Conservation (phyloP, 2,888 invertebrate genomes). For the Drosophila niveifrons region DNA sequence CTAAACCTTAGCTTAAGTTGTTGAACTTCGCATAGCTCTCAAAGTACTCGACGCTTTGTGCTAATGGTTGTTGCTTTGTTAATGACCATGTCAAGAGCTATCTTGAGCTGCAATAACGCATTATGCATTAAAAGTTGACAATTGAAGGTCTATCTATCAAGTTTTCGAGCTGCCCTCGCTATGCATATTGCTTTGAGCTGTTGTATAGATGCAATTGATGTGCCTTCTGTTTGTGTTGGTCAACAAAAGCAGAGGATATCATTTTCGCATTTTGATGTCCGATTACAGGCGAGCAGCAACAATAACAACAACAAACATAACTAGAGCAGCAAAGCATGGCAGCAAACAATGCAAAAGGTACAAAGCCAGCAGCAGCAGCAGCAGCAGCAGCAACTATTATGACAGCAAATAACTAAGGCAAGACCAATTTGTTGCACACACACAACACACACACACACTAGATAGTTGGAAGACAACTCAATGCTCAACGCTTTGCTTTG, state of each 20-base stretch:
- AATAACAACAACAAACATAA: constrained; percentile 56
- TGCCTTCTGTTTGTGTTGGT: constrained; percentile 57
- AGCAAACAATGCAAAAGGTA: constrained; percentile 59
- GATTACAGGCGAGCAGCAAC: constrained; percentile 59
- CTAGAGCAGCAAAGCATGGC: constrained; percentile 74
- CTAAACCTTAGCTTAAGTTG: not conserved
- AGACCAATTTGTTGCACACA: constrained; percentile 73
- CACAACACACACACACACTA: constrained; percentile 38
- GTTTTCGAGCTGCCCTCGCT: constrained; percentile 12
- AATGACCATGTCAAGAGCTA: not conserved
- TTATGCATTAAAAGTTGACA: not conserved
- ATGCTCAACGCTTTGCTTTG: constrained; percentile 24
- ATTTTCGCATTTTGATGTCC: constrained; percentile 79
- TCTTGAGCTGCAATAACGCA: not conserved
- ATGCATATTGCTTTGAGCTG: constrained; percentile 2
- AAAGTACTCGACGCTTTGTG: not conserved
- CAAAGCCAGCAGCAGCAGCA: constrained; percentile 56
- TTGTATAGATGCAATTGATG: constrained; percentile 33
- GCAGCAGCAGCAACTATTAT: constrained; percentile 67
- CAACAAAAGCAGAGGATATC: constrained; percentile 71
- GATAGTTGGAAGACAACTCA: constrained; percentile 52
- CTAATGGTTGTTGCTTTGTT: not conserved
- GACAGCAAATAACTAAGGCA: constrained; percentile 71
- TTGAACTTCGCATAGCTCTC: not conserved
- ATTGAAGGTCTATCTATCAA: not conserved